Base-by-base conservation (phyloP, 2,797 vertebrate genomes). In the Vespertilio murinus region DNA sequence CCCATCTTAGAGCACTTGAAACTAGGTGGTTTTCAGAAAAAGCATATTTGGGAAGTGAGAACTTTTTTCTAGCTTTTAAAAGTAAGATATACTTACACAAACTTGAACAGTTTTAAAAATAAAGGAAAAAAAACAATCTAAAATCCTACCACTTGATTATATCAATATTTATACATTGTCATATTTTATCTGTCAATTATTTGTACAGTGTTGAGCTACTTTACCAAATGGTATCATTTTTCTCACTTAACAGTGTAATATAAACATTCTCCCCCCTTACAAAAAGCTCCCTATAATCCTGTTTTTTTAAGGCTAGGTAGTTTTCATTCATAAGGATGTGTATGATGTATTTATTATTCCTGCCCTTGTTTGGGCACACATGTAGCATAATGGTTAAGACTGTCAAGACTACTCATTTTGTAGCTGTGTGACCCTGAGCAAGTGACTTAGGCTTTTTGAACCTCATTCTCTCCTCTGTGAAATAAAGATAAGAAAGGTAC, bases 21-120 rank as follows among this genome's bases (percentile, higher is more conserved):
- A 74, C 35, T 64, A 87, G n/a, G 18, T 65, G 30, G 52, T 65
- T 88, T 90, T 93, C 25, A 94, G 47, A 61, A 64, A 56, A 86
- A 78, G 30, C 28, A 6, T 35, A 73, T 67, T 78, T 86, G 59
- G 47, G 30, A 91, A 92, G 23, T 42, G 8, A 81, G 54, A 35
- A 33, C 61, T 33, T 71, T 67, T 59, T 75, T n/a, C 52, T 67
- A 81, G 10, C 35, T 77, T 84, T 67, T 49, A 78, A 49, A 89
- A 33, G 16, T 78, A 74, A 61, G 75, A 30, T 49, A 45, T 82
- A 54, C 23, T 69, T 78, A n/a, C 3, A 59, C 30, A 64, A 49
- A 90, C 11, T 52, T 40, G n/a, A 52, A 42, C 45, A 20, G 3
- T 86, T 91, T n/a, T 42, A 85, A 74, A 89, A 88, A 77, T 52